Evolutionary conservation across 2,113 vertebrate genomes (phyloP), one percentile per base, ranked within the genome.

Genomic region (Myotis lucifugus): DNA sequence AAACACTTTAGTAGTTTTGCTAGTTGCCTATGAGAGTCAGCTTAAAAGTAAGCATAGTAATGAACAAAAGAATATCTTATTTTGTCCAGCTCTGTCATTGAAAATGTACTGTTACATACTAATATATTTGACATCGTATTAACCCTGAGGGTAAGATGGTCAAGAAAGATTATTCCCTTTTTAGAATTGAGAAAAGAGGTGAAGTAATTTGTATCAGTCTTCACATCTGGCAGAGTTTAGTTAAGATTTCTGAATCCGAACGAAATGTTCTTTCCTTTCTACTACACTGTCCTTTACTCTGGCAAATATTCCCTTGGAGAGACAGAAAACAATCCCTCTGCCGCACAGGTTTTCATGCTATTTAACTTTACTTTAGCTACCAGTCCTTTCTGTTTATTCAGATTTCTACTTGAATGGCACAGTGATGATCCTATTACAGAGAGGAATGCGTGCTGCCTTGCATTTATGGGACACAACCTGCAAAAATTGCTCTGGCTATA

Each of bases 331-430:
- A 88, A 48, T 86, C 21, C 69, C 23, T 40, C 12, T 73, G 6
- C 19, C 83, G 10, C 5, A 92, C 12, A 90, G 27, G 15, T 66
- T 50, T 72, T 52, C 42, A 21, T 50, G 29, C 12, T 70, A 29
- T 52, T 94, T 85, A 94, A 85, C 6, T 92, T 96, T 52, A 78
- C 42, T 88, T 59, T 82, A 59, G 29, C 15, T 93, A 42, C 40
- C 3, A 78, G 34, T 77, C 52, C 1, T 88, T 90, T 82, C 74
- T 83, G 0, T 94, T 64, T 70, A 14, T 95, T 59, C 37, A 76
- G 9, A 34, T 87, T 86, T 87, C 12, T 81, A 70, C 18, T 91
- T 83, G 70, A 50, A 83, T 70, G 48, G 61, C 3, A 78, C 3
- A 34, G 3, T 78, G 34, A 50, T 4, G 2, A 21, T 25, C 4